Evolutionary conservation across 2,888 invertebrate species (phyloP), one percentile per base, ranked within the genome.

Genomic region (Magallana nippona): DNA sequence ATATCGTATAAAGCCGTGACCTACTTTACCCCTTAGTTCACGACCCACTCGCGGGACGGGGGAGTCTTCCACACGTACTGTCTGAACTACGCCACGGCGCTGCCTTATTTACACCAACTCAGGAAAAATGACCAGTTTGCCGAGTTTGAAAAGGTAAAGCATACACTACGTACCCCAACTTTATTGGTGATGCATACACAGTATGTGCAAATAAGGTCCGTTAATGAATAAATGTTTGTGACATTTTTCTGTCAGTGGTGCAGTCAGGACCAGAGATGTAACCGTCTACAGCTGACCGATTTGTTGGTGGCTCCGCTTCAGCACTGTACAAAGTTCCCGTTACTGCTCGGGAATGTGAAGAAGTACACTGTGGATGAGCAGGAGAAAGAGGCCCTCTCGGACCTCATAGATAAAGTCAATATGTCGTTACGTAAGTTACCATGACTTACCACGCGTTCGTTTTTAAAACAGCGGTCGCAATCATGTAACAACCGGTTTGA

Each of bases 11-110:
- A 8, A 3, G 44, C 17, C 3, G 10, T 55, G 44, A 15, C 13
- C 55, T 62, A n/a, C 22, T 60, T 63, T 80, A 79, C 82, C 11
- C 87, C 89, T 57, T 89, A 94, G 94, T 93, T 93, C 86, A 92
- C 92, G 55, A 91, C 92, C 55, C 92, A 93, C 88, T 94, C 94
- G 79, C 90, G 93, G 82, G 93, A 94, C 85, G 94, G 94, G 1
- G 94, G 93, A n/a, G 95, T 96, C 19, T 96, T 95, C 90, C 96
- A 96, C 90, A 95, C 95, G 17, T 96, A 96, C 91, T 96, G 96
- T 86, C 95, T 96, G 87, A 96, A 96, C 93, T 96, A 96, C 92
- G 95, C 95, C 91, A 95, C 96, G 93, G 95, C 95, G 13, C 94
- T 96, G 84, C 95, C 95, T 88, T 96, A 96, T 92, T 93, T 96